phyloP scores from a whole-genome alignment of 2,113 vertebrate genomes.

The Laterallus jamaicensis region DNA sequence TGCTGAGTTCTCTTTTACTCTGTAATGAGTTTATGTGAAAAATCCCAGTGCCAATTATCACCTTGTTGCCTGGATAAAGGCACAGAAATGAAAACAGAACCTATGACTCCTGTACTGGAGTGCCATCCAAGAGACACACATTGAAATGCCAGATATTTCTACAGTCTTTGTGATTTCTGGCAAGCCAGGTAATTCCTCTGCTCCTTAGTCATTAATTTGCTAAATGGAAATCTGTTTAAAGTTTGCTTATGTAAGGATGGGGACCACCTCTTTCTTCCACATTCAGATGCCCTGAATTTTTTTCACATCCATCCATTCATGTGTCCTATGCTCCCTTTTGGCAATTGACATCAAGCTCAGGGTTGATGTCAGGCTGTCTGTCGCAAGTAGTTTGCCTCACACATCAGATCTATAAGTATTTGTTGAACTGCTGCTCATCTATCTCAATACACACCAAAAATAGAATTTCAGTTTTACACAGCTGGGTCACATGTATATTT shows the following conservation, averaged over 20 bases:
- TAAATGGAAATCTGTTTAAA: not conserved
- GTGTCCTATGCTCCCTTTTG: not conserved
- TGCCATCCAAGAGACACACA: not conserved
- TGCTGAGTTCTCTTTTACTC: not conserved
- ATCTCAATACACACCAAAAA: not conserved
- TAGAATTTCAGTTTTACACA: not conserved
- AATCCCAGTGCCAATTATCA: not conserved
- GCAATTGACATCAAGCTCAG: rapidly evolving
- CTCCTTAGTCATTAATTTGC: not conserved
- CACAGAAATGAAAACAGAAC: not conserved
- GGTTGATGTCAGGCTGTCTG: not conserved
- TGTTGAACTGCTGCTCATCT: not conserved
- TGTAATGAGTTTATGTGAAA: not conserved
- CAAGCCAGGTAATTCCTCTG: not conserved
- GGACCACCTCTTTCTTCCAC: not conserved
- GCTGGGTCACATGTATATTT: not conserved
- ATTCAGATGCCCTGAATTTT: not conserved
- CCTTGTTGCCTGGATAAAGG: not conserved
- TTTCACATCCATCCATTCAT: not conserved
- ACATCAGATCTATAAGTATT: not conserved
- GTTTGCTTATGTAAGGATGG: not conserved
- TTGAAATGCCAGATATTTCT: not conserved
- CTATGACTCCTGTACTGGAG: not conserved
- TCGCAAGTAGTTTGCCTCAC: not conserved
- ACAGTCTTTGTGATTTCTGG: not conserved